Evolutionary conservation across 2,888 invertebrate species (phyloP), one percentile per base, ranked within the genome.

Genomic region (Andrena trimmerana): DNA sequence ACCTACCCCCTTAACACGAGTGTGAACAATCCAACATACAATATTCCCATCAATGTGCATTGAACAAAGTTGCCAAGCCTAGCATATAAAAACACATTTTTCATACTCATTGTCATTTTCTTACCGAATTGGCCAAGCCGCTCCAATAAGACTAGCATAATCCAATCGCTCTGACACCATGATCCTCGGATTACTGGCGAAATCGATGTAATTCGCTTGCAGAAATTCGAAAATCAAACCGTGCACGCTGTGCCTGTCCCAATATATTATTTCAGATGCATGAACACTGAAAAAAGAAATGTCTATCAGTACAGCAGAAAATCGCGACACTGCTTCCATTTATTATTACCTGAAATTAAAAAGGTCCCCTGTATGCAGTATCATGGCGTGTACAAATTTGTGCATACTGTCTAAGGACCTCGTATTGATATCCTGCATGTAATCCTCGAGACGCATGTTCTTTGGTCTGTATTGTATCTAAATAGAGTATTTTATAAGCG

Each of bases 311-410:
- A 10, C 2, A 2, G 2, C 3, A 2, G 13, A 59, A 20, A 31
- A 13, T 2, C 13, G 0, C 20, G 31, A 13, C 0, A 16, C 48
- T 13, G 31, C 3, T 7, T 67, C 13, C 1, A 3, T 29, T 5
- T 2, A 7, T 86, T 81, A 92, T 86, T 81, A 92, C 92, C 91
- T 91, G 33, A 91, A 92, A 83, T 92, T 92, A 48, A 86, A 92
- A 5, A 91, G 81, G 36, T 92, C 91, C 1, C 86, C 88, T 0
- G 89, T 81, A 24, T 90, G 90, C 33, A 80, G 71, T 71, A 92
- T 76, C 71, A 91, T 84, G 0, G 90, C 84, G 57, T 89, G 91
- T 0, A 87, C 81, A 10, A 91, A 92, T 73, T 92, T 92, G 16
- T 89, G 85, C 83, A 90, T 88, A n/a, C 88, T 86, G 70, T 92